Evolutionary conservation across 2,797 vertebrate genomes (phyloP).

Genomic region (Salarias fasciatus): DNA sequence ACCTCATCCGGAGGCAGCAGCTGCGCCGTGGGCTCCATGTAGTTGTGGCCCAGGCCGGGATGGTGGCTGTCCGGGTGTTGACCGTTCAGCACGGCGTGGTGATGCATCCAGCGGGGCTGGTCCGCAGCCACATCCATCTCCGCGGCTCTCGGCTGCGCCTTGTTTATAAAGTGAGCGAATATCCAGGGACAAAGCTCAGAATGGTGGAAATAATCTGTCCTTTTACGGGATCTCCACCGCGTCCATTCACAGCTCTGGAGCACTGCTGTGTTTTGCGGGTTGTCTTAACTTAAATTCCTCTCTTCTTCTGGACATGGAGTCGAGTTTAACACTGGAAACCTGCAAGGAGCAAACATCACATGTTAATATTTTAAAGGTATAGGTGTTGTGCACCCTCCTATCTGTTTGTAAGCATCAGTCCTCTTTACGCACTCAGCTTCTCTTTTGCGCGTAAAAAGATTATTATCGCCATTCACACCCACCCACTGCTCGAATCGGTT

Average conservation of each 20-base stretch:
- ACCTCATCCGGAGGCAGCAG: constrained; percentile 96
- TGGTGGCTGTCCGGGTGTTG: constrained; percentile 93
- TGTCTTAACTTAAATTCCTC: constrained; percentile 37
- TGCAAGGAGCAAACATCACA: constrained; percentile 59
- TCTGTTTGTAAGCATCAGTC: constrained; percentile 15
- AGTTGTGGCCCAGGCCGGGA: constrained; percentile 90
- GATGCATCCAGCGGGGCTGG: constrained; percentile 97
- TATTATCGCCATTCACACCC: constrained; percentile 12
- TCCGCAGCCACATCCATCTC: constrained; percentile 87
- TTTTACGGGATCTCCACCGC: constrained; percentile 31
- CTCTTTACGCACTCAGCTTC: constrained; percentile 4
- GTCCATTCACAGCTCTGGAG: constrained; percentile 40
- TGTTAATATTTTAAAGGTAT: constrained; percentile 44
- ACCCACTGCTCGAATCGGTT: not conserved
- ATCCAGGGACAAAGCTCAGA: constrained; percentile 47
- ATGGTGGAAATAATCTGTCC: constrained; percentile 23
- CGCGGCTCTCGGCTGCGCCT: constrained; percentile 9
- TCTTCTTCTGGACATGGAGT: constrained; percentile 34
- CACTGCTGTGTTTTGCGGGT: not conserved
- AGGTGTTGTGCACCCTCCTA: constrained; percentile 8
- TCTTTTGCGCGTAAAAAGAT: not conserved
- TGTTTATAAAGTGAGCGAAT: constrained; percentile 19
- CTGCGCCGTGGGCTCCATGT: constrained; percentile 92
- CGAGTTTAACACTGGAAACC: constrained; percentile 60
- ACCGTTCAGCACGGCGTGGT: constrained; percentile 91